A percentile compares a stretch with the other conserved stretches of the same genome.
phyloP scores from a whole-genome alignment of 2,888 invertebrate genomes.

The Drosophila macrospina region DNA sequence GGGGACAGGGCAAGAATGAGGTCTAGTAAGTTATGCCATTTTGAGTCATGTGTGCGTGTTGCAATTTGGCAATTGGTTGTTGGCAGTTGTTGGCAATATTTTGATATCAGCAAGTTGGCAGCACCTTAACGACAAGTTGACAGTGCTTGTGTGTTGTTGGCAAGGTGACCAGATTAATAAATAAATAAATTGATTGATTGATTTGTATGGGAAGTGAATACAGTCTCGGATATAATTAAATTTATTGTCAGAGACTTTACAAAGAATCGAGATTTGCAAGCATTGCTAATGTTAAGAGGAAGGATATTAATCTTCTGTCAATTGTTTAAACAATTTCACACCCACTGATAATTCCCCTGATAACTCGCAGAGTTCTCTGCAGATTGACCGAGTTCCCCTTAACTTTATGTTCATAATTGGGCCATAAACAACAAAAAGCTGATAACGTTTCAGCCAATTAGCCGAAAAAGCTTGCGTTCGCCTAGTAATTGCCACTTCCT shows the following conservation, averaged over 20 bases:
- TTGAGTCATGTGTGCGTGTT: slow-evolving; percentile 11
- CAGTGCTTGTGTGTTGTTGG: not conserved
- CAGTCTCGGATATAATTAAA: too few species aligned
- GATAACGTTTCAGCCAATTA: slow-evolving; percentile 35
- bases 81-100: not conserved
- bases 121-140: not conserved
- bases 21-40: slow-evolving; percentile 4
- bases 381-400: not conserved
- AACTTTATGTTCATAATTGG: slow-evolving; percentile 1
- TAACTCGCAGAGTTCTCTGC: not conserved
- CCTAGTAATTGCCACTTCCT: slow-evolving; percentile 72
- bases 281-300: too few species aligned
- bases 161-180: not conserved
- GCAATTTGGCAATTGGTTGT: slow-evolving; percentile 5
- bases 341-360: not conserved
- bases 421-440: not conserved
- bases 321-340: not conserved
- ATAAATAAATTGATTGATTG: not conserved
- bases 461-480: slow-evolving; percentile 41
- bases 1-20: not conserved
- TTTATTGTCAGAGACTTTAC: too few species aligned
- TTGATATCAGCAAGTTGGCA: slow-evolving; percentile 1
- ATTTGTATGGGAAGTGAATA: not conserved
- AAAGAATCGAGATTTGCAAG: too few species aligned
- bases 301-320: too few species aligned